Evolutionary conservation across 2,888 invertebrate species (phyloP).

Genomic region (Lordiphosa fenestrarum): DNA sequence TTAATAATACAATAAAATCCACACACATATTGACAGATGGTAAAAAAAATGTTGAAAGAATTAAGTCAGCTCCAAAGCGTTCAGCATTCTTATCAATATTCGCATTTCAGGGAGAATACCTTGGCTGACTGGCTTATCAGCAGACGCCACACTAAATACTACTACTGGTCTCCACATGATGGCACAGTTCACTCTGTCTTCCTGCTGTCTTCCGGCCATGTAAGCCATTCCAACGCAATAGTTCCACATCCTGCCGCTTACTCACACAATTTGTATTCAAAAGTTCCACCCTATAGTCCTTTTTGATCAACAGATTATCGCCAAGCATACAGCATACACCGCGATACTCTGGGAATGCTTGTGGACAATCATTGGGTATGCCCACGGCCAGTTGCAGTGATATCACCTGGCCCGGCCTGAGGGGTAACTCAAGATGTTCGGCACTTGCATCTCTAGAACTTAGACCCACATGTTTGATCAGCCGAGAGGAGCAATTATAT

Average conservation of each 20-base stretch:
- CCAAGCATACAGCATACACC: slow-evolving; percentile 38
- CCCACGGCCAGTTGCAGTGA: slow-evolving; percentile 35
- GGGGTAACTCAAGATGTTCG: slow-evolving; percentile 16
- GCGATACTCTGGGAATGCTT: slow-evolving; percentile 44
- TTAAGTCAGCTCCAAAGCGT: background rate
- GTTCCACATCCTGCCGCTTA: slow-evolving; percentile 19
- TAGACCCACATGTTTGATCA: slow-evolving; percentile 40
- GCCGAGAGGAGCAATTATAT: slow-evolving; percentile 26
- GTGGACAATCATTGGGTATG: slow-evolving; percentile 36
- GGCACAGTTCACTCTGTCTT: too few relatives aligned
- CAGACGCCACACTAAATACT: too few relatives aligned
- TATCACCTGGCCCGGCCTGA: slow-evolving; percentile 41
- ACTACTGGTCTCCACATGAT: too few relatives aligned
- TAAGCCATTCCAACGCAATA: slow-evolving; percentile 12
- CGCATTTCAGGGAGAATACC: too few relatives aligned
- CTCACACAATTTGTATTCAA: slow-evolving; percentile 29
- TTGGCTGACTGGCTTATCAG: slow-evolving; percentile 1
- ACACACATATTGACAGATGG: background rate
- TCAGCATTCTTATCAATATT: too few relatives aligned
- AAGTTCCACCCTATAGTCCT: slow-evolving; percentile 28
- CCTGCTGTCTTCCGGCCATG: background rate
- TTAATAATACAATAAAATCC: background rate
- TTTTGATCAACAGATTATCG: slow-evolving; percentile 32
- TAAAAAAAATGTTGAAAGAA: background rate
- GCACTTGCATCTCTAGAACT: slow-evolving; percentile 7